Percentiles rank a stretch among this genome's conserved stretches.
phyloP scores from a whole-genome alignment of 1,140 invertebrate genomes.

The Sycophila sp. region DNA sequence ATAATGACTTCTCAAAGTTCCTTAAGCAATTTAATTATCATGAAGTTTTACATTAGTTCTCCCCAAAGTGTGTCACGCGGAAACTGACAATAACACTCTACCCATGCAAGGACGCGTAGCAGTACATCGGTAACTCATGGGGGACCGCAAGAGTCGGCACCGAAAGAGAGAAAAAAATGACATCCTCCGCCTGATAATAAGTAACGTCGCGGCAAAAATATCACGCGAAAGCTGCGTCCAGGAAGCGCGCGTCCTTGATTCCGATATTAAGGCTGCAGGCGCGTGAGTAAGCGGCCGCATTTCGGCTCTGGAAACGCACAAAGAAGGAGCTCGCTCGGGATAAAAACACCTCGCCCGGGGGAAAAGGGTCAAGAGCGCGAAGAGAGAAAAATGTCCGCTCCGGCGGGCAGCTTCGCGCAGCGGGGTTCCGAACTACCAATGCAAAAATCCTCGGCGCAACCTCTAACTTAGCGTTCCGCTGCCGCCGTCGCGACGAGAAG shows the following conservation, averaged over 20 bases:
- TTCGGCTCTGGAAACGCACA: neutral
- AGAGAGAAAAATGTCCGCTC: conserved; percentile 5
- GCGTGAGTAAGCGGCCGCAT: conserved; percentile 6
- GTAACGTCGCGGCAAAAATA: conserved; percentile 5
- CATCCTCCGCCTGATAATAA: neutral
- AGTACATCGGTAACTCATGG: neutral
- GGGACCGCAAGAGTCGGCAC: no score
- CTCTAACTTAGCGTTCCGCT: no score
- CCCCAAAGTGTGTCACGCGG: no score
- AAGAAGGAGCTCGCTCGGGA: neutral
- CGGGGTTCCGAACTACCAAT: conserved; percentile 30
- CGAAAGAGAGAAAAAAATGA: neutral
- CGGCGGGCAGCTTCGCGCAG: conserved; percentile 20
- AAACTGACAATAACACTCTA: no score
- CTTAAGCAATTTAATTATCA: neutral
- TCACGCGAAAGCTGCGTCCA: conserved; percentile 25
- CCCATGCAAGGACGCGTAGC: neutral
- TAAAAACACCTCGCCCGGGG: neutral
- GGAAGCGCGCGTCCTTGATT: conserved; percentile 9
- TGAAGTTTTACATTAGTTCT: neutral
- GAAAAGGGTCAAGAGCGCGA: neutral
- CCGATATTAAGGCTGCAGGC: conserved; percentile 16
- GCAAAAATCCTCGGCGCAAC: conserved; percentile 39
- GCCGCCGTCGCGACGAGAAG: no score
- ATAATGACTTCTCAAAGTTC: neutral